Base-by-base conservation (phyloP, 2,797 vertebrate genomes). In the Odontamblyopus rebecca region DNA sequence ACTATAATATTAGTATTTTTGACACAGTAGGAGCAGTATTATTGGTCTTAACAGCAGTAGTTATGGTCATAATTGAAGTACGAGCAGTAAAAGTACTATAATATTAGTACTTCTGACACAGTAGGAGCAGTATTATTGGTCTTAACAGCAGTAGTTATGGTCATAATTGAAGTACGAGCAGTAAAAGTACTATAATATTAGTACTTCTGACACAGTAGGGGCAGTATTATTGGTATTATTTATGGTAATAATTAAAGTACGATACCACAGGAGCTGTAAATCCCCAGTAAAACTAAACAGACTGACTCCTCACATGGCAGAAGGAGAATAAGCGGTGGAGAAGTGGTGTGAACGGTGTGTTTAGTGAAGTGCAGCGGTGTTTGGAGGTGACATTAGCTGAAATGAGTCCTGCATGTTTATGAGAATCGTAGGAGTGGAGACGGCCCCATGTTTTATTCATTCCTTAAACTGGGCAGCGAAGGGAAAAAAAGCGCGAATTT, bases 401-500 rank as follows among this genome's bases (percentile, higher is more conserved):
- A 12, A 75, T 86, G 62, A 79, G 78, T 79, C 64, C 71, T 76
- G 81, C 79, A 75, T 75, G 61, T 13, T 59, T 27, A 59, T 59
- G 56, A 59, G 56, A 6, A 19, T 15, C 30, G 59, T 59, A 15
- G 56, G 56, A 59, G 56, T 59, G 26, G 61, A 62, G 61, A 9
- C 3, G 19, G 32, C 18, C 11, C 86, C 78, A 87, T 90, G 85
- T 82, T 86, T 85, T 77, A 89, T 86, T 82, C 78, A 90, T 88
- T 38, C 41, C 54, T 19, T 0, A 0, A 72, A 68, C 50, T 74
- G 61, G 61, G 68, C 80, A 76, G 73, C 13, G 74, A 80, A 83
- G 84, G 78, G 77, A 68, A 73, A 78, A 85, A 78, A 41, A 78
- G 82, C 73, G 72, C 71, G 81, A 81, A 83, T 38, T 72, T 75